Conservation (phyloP, 1,140 invertebrate genomes). For the Drosophila nigrodunni region DNA sequence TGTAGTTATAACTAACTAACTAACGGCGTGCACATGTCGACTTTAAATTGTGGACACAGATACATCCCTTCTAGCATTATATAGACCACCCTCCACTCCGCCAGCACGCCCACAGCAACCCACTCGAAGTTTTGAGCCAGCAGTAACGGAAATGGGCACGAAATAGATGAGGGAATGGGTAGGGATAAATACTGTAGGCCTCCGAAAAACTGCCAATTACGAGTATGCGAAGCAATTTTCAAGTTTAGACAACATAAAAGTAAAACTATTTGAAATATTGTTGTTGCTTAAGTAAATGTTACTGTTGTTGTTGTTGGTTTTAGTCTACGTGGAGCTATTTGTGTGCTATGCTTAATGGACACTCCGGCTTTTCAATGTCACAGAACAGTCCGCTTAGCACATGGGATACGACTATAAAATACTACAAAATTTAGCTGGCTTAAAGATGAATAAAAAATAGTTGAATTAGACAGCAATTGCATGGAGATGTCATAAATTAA, state of each 20-base stretch:
- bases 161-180: not conserved
- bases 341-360: constrained; percentile 7
- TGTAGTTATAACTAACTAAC: constrained; percentile 82
- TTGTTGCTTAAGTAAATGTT: constrained; percentile 16
- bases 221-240: constrained; percentile 65
- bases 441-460: too few species aligned
- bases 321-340: constrained; percentile 4
- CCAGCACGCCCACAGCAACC: too few species aligned
- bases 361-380: constrained; percentile 11
- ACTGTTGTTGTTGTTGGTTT: constrained; percentile 18
- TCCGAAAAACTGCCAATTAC: constrained; percentile 67
- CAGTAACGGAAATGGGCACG: not conserved
- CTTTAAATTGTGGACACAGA: constrained; percentile 22
- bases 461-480: too few species aligned
- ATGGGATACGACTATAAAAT: not conserved
- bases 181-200: constrained; percentile 14
- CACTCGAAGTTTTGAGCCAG: not conserved
- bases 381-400: not conserved
- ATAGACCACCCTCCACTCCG: not conserved
- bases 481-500: too few species aligned
- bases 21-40: constrained; percentile 73
- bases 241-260: constrained; percentile 46
- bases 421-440: not conserved
- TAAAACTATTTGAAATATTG: constrained; percentile 67
- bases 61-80: not conserved